Percentiles rank a stretch among this genome's conserved stretches.
These are phyloP conservation scores for Psilopsiagon aurifrons DNA, from an alignment of 2,113 vertebrate genomes.

Conservation along the genomic window DNA sequence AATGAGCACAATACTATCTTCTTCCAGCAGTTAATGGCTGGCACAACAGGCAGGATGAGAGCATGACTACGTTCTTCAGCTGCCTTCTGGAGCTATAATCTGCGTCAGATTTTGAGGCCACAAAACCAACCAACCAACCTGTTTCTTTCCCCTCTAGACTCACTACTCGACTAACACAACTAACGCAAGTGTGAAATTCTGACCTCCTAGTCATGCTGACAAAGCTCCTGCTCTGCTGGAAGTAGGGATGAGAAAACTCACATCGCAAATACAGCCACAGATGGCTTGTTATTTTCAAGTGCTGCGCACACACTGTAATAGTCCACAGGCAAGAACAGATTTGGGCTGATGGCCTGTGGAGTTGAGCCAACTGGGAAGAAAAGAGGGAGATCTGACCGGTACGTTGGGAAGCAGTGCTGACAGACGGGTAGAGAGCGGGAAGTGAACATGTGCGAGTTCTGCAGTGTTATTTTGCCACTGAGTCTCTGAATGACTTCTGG, in stretches of 20 bases:
- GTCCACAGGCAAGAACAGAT: not conserved
- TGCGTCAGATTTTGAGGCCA: not conserved
- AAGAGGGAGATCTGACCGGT: not conserved
- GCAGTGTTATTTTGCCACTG: not conserved
- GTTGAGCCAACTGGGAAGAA: not conserved
- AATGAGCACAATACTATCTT: constrained; percentile 21
- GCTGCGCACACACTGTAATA: not conserved
- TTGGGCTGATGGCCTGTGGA: not conserved
- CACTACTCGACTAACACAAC: not conserved
- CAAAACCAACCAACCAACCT: not conserved
- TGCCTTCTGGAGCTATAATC: not conserved
- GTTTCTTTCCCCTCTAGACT: not conserved
- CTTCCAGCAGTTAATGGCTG: constrained; percentile 44
- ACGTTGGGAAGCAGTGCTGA: not conserved
- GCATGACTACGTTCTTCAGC: constrained; percentile 4
- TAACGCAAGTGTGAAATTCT: not conserved
- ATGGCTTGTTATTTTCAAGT: not conserved
- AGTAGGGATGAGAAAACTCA: not conserved
- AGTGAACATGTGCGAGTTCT: rapidly evolving
- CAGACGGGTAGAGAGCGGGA: not conserved
- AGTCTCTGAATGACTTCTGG: not conserved
- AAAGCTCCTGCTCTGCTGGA: not conserved
- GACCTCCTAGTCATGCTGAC: not conserved
- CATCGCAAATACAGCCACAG: not conserved
- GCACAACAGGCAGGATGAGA: constrained; percentile 13